Base-by-base conservation (phyloP, 2,888 invertebrate species). In the Drosophila parthenogenetica region DNA sequence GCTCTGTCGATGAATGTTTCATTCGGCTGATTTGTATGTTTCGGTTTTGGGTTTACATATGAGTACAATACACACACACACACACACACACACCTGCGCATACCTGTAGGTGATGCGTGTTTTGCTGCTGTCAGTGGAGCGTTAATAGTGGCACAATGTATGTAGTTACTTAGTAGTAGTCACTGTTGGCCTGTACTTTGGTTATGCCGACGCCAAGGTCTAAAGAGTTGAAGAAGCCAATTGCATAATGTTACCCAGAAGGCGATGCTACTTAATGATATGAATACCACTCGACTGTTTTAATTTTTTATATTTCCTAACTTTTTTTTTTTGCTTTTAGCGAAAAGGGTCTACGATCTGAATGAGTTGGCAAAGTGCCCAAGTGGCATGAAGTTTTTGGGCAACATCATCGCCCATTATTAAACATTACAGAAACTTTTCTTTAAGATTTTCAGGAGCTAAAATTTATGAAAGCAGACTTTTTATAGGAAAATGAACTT, bases 11-110 rank as follows among this genome's bases (percentile, higher is more conserved):
- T 55, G 54, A 14, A 55, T 88, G 88, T 83, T 83, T 88, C 88
- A 83, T 83, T 86, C 83, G 80, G 87, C 65, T 83, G 88, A 83
- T 88, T 86, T 88, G 86, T 81, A 65, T 65, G 68, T 85, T 63
- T 77, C 70, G 60, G 73, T 42, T 65, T 65, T 60, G 54, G 65
- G 43, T 51, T 65, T 48, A 49, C 60, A 57, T 48, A 35, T 14
- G 16, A 10, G 17, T 17, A 40, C 32, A 53, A 55, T 19, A n/a
- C 8, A 17, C 13, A 40, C 5, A 50, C 10, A 49, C 13, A 40
- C 5, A 50, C 10, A 49, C 13, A 32, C 39, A 39, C 29, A 29
- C 29, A 29, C 29, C 29, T 29, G 2, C 8, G 2, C 29, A 29
- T 29, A 29, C 29, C 29, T 29, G 29, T 40, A 40, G 22, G 53